Evolutionary conservation across 1,140 invertebrate genomes (phyloP).

Genomic region (Polypedilum vanderplanki): DNA sequence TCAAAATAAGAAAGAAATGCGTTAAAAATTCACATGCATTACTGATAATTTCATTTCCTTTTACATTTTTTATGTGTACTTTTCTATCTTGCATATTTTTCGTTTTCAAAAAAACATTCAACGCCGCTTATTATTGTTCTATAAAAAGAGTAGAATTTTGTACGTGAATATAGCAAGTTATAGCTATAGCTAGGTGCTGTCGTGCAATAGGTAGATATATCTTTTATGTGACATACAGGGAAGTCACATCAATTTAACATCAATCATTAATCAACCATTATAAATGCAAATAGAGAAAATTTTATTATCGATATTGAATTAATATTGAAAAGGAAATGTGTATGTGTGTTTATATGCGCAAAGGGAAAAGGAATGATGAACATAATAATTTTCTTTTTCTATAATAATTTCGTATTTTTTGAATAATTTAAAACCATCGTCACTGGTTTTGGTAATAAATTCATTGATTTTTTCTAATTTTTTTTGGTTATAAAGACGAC

Average conservation of each 20-base stretch:
- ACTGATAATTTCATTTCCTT: neutral
- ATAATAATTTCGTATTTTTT: too few species aligned
- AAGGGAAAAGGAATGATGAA: too few species aligned
- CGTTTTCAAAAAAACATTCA: too few species aligned
- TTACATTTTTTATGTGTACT: neutral
- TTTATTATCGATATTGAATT: neutral
- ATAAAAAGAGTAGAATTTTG: too few species aligned
- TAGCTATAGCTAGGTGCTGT: too few species aligned
- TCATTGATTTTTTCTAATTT: slow-evolving; percentile 7
- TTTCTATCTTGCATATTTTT: neutral
- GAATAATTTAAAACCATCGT: neutral
- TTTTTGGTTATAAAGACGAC: neutral
- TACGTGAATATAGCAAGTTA: too few species aligned
- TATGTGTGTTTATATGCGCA: too few species aligned
- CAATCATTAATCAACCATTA: neutral
- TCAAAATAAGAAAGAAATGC: neutral
- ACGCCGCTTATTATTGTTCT: too few species aligned
- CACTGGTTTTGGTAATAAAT: neutral
- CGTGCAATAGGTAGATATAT: neutral
- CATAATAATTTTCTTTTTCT: too few species aligned
- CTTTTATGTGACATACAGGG: neutral
- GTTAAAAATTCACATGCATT: neutral
- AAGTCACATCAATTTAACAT: slow-evolving; percentile 13
- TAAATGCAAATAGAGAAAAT: slow-evolving; percentile 7
- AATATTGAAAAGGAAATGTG: too few species aligned